These are phyloP conservation scores for Spodoptera litura DNA, from an alignment of 1,140 invertebrate genomes.

Conservation along the genomic window DNA sequence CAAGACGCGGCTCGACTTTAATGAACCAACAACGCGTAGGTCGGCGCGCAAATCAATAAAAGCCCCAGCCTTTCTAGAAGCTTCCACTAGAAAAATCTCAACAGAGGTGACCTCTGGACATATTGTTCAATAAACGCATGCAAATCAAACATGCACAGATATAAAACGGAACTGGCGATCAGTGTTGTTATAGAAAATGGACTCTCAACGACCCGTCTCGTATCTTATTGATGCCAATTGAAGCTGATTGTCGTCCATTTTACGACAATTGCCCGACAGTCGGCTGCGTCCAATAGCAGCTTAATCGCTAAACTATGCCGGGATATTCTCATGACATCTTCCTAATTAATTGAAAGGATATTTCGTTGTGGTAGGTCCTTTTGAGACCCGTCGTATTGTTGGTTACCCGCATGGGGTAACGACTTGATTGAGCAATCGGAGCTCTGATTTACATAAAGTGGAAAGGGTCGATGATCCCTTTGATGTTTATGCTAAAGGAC, in stretches of 20 bases:
- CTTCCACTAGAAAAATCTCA: conserved; percentile 10
- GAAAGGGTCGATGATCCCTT: conserved; percentile 4
- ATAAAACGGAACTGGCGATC: conserved; percentile 45
- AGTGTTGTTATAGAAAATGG: conserved; percentile 42
- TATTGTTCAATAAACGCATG: conserved; percentile 22
- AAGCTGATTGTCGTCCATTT: conserved; percentile 77
- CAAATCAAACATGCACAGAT: conserved; percentile 45
- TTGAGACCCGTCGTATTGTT: neutral
- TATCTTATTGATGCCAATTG: conserved; percentile 78
- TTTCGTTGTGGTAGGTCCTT: conserved; percentile 45
- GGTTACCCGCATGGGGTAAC: neutral
- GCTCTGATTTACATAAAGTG: conserved; percentile 12
- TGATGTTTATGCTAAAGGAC: neutral
- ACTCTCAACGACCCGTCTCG: conserved; percentile 64
- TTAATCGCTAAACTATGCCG: conserved; percentile 67
- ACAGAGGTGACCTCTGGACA: neutral
- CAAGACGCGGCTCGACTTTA: neutral
- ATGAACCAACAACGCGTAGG: too few species aligned
- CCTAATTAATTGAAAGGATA: conserved; percentile 73
- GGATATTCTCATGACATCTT: conserved; percentile 73
- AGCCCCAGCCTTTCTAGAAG: neutral
- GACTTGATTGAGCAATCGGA: conserved; percentile 24
- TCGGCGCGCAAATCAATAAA: conserved; percentile 15
- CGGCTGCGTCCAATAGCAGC: conserved; percentile 63
- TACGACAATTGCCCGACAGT: conserved; percentile 69